phyloP scores from a whole-genome alignment of 2,113 vertebrate genomes.

The Cyprinodon variegatus region DNA sequence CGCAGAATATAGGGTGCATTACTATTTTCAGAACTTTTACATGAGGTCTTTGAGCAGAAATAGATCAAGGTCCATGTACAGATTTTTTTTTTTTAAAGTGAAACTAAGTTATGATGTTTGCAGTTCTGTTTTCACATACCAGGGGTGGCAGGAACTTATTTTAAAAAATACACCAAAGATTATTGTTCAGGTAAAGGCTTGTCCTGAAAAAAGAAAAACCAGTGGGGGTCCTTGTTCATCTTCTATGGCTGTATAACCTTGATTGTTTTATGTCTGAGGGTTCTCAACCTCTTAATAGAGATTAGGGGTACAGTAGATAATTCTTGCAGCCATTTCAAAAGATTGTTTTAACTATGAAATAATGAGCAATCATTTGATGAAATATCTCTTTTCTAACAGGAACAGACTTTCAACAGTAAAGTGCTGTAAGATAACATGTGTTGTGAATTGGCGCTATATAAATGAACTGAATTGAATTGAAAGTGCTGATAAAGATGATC shows the following conservation, averaged over 20 bases:
- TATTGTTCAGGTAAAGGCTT: background rate
- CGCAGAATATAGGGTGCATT: conserved; percentile 24
- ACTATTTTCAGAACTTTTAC: conserved; percentile 13
- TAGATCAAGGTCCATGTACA: conserved; percentile 17
- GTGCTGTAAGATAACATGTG: too few species aligned
- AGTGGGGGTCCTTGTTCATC: too few species aligned
- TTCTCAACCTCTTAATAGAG: background rate
- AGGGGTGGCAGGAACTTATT: background rate
- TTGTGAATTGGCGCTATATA: too few species aligned
- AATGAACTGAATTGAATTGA: too few species aligned
- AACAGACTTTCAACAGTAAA: background rate
- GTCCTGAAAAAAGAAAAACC: background rate
- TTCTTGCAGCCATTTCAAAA: too few species aligned
- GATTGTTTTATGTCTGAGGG: background rate
- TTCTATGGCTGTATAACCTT: background rate
- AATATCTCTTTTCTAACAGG: background rate
- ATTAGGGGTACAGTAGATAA: too few species aligned
- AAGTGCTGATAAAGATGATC: background rate
- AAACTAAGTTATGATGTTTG: background rate
- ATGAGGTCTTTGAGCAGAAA: conserved; percentile 24
- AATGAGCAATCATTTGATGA: too few species aligned
- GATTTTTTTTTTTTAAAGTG: conserved; percentile 11
- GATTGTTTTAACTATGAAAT: too few species aligned
- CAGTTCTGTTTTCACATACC: background rate
- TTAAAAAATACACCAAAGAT: background rate